Conservation (phyloP, 1,140 invertebrate species). For the Brachionus rotundiformis region DNA sequence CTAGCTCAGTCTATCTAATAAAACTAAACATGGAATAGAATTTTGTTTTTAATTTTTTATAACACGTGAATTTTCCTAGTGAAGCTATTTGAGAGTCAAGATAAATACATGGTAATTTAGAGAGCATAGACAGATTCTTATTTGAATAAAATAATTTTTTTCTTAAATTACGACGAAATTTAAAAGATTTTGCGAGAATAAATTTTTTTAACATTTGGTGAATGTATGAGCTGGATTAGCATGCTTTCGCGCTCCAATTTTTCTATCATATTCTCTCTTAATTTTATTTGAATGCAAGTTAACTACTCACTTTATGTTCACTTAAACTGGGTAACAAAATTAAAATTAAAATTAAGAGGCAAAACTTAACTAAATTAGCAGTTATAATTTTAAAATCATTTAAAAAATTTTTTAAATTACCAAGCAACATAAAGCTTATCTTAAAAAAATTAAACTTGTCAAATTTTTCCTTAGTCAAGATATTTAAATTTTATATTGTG, state of each 20-base stretch:
- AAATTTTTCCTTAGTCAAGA: background rate
- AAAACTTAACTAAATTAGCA: slow-evolving; percentile 43
- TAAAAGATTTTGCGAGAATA: slow-evolving; percentile 14
- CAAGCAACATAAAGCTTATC: background rate
- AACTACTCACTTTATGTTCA: background rate
- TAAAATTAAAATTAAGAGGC: background rate
- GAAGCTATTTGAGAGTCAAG: background rate
- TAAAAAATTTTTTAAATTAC: background rate
- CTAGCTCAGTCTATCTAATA: background rate
- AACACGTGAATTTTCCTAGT: background rate
- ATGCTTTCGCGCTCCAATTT: slow-evolving; percentile 29
- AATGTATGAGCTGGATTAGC: slow-evolving; percentile 8
- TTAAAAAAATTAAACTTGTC: background rate
- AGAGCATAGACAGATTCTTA: slow-evolving; percentile 7
- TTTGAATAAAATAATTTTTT: background rate
- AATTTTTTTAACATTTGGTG: background rate
- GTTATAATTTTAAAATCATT: background rate
- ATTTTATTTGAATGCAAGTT: slow-evolving; percentile 16
- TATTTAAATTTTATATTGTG: background rate
- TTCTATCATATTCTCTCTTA: background rate
- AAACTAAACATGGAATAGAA: background rate
- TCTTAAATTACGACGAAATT: slow-evolving; percentile 1
- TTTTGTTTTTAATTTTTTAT: background rate
- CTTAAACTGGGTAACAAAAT: background rate
- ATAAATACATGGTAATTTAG: background rate